A percentile compares a stretch with the other conserved stretches of the same genome.
phyloP scores from a whole-genome alignment of 1,140 invertebrate genomes.

The Euura lappo region DNA sequence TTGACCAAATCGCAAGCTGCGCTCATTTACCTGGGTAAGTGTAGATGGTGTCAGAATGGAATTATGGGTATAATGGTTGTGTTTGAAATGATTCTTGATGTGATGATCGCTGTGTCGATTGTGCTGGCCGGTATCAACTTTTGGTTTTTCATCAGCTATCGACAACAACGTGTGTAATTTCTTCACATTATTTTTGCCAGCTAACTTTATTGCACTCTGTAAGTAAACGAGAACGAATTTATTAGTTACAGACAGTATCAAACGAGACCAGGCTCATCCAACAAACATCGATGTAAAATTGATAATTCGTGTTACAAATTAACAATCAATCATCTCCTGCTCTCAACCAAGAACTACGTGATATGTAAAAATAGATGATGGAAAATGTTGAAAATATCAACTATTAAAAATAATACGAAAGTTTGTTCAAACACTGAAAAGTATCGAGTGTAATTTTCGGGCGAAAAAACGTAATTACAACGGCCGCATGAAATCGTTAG shows the following conservation, averaged over 20 bases:
- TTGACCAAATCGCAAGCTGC: neutral
- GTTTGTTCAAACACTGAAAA: no score
- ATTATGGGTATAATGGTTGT: constrained; percentile 59
- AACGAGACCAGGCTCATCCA: neutral
- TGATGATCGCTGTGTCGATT: constrained; percentile 61
- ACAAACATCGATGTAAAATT: neutral
- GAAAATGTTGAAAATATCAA: no score
- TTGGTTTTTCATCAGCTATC: constrained; percentile 66
- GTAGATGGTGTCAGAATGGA: constrained; percentile 59
- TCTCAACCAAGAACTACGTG: no score
- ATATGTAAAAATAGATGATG: no score
- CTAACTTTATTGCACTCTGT: constrained; percentile 67
- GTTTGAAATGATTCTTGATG: constrained; percentile 60
- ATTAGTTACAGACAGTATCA: neutral
- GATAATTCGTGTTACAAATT: neutral
- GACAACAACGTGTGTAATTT: constrained; percentile 59
- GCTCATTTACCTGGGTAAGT: constrained; percentile 51
- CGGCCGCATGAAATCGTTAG: no score
- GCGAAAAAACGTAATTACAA: no score
- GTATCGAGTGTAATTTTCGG: no score
- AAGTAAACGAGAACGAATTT: constrained; percentile 29
- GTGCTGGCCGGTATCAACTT: constrained; percentile 65
- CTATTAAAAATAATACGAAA: no score
- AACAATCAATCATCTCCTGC: neutral
- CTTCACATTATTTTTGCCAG: constrained; percentile 65